These are phyloP conservation scores for Dendronephthya gigantea DNA, from an alignment of 64 coral and sea anemone genomes.

Conservation along the genomic window DNA sequence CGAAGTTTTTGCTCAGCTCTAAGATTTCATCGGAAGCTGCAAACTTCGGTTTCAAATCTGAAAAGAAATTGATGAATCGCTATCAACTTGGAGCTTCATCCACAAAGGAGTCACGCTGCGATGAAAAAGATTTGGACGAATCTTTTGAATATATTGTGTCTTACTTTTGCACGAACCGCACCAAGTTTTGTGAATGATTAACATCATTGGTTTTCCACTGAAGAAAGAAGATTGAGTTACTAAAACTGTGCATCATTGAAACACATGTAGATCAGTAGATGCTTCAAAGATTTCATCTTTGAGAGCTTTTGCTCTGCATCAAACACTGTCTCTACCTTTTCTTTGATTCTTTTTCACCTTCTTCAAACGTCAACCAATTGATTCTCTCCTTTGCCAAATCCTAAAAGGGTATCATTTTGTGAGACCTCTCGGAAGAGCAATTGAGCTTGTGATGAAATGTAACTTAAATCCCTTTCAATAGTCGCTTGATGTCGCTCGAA, in stretches of 20 bases:
- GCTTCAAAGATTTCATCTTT: not conserved
- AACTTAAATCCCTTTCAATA: not conserved
- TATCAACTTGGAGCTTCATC: too few species aligned
- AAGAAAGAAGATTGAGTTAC: not conserved
- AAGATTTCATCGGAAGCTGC: not conserved
- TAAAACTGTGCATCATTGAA: not conserved
- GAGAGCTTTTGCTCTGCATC: not conserved
- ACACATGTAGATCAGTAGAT: not conserved
- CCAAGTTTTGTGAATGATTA: conserved; percentile 44
- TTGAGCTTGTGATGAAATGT: too few species aligned
- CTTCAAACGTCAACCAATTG: conserved; percentile 38
- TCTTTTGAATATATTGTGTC: not conserved
- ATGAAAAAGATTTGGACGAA: not conserved
- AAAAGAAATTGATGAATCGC: not conserved
- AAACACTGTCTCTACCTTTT: not conserved
- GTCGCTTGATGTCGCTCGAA: not conserved
- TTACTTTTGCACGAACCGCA: conserved; percentile 52
- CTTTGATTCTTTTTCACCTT: conserved; percentile 42
- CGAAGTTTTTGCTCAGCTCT: conserved; percentile 9
- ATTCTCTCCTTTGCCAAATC: conserved; percentile 34
- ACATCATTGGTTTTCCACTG: conserved; percentile 49
- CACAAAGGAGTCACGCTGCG: too few species aligned
- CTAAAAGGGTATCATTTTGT: conserved; percentile 17
- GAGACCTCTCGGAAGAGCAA: too few species aligned
- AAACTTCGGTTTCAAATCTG: not conserved